Percentiles rank a stretch among this genome's conserved stretches.
phyloP scores from a whole-genome alignment of 2,797 vertebrate species.

The Gymnopithys bicolor region DNA sequence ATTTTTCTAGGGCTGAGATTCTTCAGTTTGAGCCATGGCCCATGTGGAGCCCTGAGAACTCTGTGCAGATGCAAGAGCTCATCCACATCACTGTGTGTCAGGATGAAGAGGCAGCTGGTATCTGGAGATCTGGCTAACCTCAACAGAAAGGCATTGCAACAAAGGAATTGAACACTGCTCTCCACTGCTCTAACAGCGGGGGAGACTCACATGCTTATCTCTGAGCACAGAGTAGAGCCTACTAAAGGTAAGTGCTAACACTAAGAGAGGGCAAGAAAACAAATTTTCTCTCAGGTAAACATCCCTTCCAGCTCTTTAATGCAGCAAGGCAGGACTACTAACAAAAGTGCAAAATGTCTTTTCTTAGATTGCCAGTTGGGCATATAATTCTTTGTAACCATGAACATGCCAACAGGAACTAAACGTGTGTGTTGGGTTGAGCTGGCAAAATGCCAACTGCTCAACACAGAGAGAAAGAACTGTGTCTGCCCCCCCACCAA shows the following conservation, averaged over 20 bases:
- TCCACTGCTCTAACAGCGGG: fast-evolving
- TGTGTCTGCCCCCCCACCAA: too few relatives aligned
- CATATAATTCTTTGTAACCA: fast-evolving
- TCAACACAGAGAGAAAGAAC: too few relatives aligned
- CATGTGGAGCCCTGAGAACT: background rate
- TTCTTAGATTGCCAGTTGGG: background rate
- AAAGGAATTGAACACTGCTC: background rate
- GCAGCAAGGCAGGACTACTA: background rate
- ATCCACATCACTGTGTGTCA: background rate
- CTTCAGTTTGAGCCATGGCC: background rate
- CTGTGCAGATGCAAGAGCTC: background rate
- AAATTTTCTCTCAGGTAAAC: background rate
- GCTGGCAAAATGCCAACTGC: too few relatives aligned
- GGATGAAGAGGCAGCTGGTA: background rate
- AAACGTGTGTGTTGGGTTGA: background rate
- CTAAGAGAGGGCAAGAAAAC: background rate
- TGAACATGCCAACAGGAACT: background rate
- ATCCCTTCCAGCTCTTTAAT: background rate
- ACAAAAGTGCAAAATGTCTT: background rate
- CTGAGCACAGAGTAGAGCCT: background rate
- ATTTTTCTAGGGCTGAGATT: background rate
- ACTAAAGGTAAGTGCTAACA: background rate
- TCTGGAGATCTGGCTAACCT: background rate
- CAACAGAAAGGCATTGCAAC: background rate
- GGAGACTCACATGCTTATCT: background rate